A percentile compares a stretch with the other conserved stretches of the same genome.
Evolutionary conservation across 2,113 vertebrate species (phyloP).

Genomic region (Formicarius rufipectus): DNA sequence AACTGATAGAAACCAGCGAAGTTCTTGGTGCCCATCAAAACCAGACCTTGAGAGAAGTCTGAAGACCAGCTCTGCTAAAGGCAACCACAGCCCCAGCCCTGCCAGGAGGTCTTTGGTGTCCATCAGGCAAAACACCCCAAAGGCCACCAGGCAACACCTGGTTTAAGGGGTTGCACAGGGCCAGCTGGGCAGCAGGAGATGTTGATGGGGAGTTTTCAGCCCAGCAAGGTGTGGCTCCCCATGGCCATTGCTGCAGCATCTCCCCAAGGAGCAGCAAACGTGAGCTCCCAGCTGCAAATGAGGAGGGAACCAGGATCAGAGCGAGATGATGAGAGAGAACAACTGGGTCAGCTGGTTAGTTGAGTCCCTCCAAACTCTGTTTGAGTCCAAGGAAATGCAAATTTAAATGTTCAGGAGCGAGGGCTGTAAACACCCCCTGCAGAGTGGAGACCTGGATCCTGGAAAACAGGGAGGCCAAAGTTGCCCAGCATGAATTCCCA

Average conservation of each 20-base stretch:
- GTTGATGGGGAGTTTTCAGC: neutral
- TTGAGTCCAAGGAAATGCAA: neutral
- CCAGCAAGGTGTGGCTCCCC: neutral
- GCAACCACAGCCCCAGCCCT: neutral
- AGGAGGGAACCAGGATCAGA: neutral
- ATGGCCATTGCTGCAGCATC: neutral
- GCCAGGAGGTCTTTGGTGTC: neutral
- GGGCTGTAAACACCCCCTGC: neutral
- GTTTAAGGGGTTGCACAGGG: accelerated
- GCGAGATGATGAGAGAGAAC: neutral
- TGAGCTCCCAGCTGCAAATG: neutral
- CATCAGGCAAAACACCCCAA: accelerated
- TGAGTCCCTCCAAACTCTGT: neutral
- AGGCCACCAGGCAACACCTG: neutral
- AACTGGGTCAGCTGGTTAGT: neutral
- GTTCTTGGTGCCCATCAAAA: neutral
- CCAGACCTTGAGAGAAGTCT: neutral
- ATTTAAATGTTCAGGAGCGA: neutral
- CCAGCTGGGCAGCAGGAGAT: neutral
- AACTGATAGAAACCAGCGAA: neutral
- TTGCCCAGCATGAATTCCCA: accelerated
- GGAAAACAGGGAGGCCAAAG: neutral
- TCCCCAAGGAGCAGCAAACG: accelerated
- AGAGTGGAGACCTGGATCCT: neutral
- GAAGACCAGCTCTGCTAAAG: neutral